Conservation (phyloP, 2,888 invertebrate genomes). For the Mythimna pallens region DNA sequence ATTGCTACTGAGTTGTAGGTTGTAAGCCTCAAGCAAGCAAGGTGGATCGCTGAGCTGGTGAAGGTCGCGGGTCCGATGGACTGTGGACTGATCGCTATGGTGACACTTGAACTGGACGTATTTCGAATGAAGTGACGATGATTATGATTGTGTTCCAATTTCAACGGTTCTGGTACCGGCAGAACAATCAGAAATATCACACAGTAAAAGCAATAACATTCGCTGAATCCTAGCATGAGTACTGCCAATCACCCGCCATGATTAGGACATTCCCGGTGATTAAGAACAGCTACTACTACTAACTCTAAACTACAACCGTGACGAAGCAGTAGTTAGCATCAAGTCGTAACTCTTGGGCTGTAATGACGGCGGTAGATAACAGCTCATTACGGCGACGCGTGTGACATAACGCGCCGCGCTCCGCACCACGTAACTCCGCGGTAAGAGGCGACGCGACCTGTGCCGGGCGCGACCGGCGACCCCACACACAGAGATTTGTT, state of each 20-base stretch:
- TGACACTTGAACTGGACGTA: too few species aligned
- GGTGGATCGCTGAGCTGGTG: too few species aligned
- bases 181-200: not conserved
- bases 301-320: slow-evolving; percentile 14
- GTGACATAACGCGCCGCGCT: slow-evolving; percentile 40
- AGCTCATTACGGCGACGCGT: slow-evolving; percentile 12
- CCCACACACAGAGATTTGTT: slow-evolving; percentile 32
- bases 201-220: not conserved
- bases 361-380: slow-evolving; percentile 20
- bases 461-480: slow-evolving; percentile 15
- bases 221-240: not conserved
- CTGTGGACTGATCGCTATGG: too few species aligned
- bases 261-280: not conserved
- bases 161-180: not conserved
- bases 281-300: not conserved
- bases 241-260: not conserved
- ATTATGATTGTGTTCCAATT: too few species aligned
- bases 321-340: slow-evolving; percentile 15
- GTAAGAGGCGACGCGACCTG: slow-evolving; percentile 11
- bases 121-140: too few species aligned
- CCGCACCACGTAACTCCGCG: slow-evolving; percentile 23
- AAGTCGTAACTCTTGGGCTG: not conserved
- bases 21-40: too few species aligned
- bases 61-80: too few species aligned
- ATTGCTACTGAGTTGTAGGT: not conserved